Evolutionary conservation across 2,797 vertebrate species (phyloP).

Genomic region (Notolepis coatsorum): DNA sequence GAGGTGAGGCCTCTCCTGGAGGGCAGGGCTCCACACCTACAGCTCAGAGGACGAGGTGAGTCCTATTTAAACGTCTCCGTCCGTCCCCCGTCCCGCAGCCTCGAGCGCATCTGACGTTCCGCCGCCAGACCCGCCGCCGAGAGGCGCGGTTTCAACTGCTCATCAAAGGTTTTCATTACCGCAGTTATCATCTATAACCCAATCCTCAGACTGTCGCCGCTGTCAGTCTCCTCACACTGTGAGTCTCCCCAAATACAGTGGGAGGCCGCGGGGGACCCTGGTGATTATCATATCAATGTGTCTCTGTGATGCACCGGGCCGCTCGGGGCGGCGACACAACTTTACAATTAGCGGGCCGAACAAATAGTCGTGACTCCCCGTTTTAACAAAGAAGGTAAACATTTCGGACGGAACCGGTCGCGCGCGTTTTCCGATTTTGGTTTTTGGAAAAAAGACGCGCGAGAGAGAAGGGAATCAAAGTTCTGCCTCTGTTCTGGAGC

Average conservation of each 20-base stretch:
- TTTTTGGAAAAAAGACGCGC: constrained; percentile 31
- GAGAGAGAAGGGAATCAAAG: constrained; percentile 52
- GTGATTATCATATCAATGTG: constrained; percentile 64
- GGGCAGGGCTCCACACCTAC: constrained; percentile 75
- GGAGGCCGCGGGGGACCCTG: constrained; percentile 30
- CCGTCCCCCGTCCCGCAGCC: constrained; percentile 60
- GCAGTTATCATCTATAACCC: constrained; percentile 70
- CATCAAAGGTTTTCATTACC: constrained; percentile 81
- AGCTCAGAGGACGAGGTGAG: constrained; percentile 71
- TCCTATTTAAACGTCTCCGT: constrained; percentile 74
- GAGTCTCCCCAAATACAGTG: constrained; percentile 1
- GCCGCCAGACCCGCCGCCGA: constrained; percentile 64
- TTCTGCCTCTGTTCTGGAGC: constrained; percentile 51
- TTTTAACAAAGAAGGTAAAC: constrained; percentile 50
- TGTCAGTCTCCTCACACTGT: constrained; percentile 60
- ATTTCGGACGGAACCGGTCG: constrained; percentile 26
- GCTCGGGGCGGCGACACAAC: constrained; percentile 42
- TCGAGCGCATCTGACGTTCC: constrained; percentile 75
- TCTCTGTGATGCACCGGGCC: constrained; percentile 53
- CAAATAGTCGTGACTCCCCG: constrained; percentile 63
- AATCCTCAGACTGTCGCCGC: constrained; percentile 68
- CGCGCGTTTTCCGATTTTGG: no score
- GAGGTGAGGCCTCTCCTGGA: constrained; percentile 79
- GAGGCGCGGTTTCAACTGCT: constrained; percentile 77
- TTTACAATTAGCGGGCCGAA: constrained; percentile 67